Base-by-base conservation (phyloP, 2,113 vertebrate genomes). In the Sorex araneus region DNA sequence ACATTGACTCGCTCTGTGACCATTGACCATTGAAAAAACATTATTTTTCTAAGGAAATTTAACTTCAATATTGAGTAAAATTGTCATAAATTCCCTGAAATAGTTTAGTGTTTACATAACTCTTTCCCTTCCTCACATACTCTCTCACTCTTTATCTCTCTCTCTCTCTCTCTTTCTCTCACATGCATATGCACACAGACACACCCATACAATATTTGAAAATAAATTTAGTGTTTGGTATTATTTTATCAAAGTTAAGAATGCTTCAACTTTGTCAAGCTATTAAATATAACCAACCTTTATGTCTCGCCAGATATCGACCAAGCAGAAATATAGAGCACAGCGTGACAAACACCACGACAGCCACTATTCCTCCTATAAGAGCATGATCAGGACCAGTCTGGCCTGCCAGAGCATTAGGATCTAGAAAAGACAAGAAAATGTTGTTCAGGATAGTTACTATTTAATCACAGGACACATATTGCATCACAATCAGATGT, bases 321-420 rank as follows among this genome's bases (percentile, higher is more conserved):
- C 99, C 99, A 95, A 99, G 98, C 81, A 99, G 98, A 96, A 99
- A 99, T 98, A 99, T 99, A 98, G 99, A 98, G 98, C 99, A 99
- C 97, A 99, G 97, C 0, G 99, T 99, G 96, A 99, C 99, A 95
- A 99, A 99, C 95, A 99, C 99, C 96, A 99, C 99, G 77, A 99
- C 99, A 64, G 99, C 99, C 97, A 99, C 99, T 96, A 99, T 99
- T 96, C 99, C 99, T 96, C 99, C 99, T 97, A 99, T 99, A 97
- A 99, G 97, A 82, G 99, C 99, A 1, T 99, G 99, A 96, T 99
- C 99, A 75, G 99, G 98, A 91, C 98, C 98, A 0, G 98, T 98
- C 96, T 98, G 98, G 90, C 98, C 99, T 97, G 98, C 95, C 97
- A 99, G 96, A 87, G 99, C 99, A 82, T 99, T 99, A 92, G 99